A percentile compares a stretch with the other conserved stretches of the same genome.
phyloP scores from a whole-genome alignment of 2,113 vertebrate genomes.

The Eleginops maclovinus region DNA sequence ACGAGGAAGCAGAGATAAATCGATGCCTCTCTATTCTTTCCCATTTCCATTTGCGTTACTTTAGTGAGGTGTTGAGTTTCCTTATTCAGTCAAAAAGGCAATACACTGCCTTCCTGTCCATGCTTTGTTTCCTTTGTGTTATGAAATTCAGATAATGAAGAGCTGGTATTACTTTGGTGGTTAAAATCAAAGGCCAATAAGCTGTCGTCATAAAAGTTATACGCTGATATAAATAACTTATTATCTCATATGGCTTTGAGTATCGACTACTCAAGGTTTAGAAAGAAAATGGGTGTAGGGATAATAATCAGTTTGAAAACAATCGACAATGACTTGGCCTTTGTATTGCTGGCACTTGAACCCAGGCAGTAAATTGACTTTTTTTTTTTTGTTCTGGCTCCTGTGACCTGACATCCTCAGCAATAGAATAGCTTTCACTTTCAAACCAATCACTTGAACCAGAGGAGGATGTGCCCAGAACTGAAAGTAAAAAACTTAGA shows the following conservation, averaged over 20 bases:
- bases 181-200: background rate
- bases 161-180: background rate
- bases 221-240: background rate
- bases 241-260: background rate
- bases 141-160: background rate
- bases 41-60: constrained; percentile 30
- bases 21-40: constrained; percentile 31
- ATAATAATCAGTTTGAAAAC: constrained; percentile 18
- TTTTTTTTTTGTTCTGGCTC: background rate
- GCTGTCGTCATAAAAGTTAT: background rate
- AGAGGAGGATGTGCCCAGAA: constrained; percentile 4
- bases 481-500: background rate
- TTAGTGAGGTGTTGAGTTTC: constrained; percentile 18
- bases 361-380: constrained; percentile 35
- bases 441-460: background rate
- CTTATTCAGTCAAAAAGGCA: background rate
- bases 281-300: background rate
- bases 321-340: constrained; percentile 35
- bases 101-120: background rate
- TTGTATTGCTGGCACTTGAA: constrained; percentile 18
- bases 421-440: constrained; percentile 16
- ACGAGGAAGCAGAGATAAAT: constrained; percentile 28
- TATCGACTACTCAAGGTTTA: background rate
- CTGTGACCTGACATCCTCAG: background rate
- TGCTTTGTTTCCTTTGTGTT: background rate